Evolutionary conservation across 2,797 vertebrate species (phyloP), one percentile per base, ranked within the genome.

Genomic region (Taeniopygia guttata): DNA sequence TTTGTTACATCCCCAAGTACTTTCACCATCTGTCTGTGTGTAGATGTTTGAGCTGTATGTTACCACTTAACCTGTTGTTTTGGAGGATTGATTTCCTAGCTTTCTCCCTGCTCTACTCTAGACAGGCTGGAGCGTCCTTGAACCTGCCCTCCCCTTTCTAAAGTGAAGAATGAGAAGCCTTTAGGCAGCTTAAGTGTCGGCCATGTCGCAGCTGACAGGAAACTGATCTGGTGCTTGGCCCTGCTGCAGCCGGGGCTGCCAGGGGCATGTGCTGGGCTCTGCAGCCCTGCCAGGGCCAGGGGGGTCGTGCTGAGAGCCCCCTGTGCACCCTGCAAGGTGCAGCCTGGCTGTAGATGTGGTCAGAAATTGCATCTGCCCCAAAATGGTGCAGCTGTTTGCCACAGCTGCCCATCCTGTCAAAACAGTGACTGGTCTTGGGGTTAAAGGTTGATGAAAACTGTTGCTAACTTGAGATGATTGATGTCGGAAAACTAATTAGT

Each of bases 321-420:
- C 81, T 75, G 74, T 58, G 74, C 1, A 1, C 77, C 73, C 70
- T 43, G 16, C 9, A 16, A 69, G 54, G 49, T 48, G 87, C 89
- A 94, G 98, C 97, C 98, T 77, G 19, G 32, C 58, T 95, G 94
- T 81, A 68, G 91, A 96, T 82, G 54, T 88, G 96, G 96, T 97
- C 87, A 20, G 97, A 98, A 97, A 88, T 97, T 80, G 62, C 98
- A 92, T 98, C 98, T 97, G 98, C 97, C 98, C 96, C 85, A 79
- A 95, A 95, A 92, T 17, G 82, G 91, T 97, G 95, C 13, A 58
- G 94, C 97, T 89, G 72, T 67, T 91, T 93, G 78, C 76, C 94
- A 75, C 97, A 98, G 97, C 98, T 96, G 97, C 96, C 96, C 34
- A 54, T 97, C 97, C 96, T 97, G 97, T 98, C 97, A 97, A 97